Conservation (phyloP, 2,888 invertebrate species). For the Sminthurinus aureus region DNA sequence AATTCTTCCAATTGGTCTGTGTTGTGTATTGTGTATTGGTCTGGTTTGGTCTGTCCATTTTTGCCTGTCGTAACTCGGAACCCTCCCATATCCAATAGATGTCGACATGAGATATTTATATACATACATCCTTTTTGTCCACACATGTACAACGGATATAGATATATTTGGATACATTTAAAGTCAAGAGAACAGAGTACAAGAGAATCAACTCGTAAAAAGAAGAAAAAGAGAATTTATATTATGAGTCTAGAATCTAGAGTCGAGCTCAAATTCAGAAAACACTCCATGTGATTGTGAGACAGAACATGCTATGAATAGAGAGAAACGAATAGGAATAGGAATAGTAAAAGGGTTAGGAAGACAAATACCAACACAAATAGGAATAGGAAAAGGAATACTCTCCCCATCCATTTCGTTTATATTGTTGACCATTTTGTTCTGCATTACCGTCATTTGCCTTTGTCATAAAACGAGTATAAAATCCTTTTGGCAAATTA, state of each 20-base stretch:
- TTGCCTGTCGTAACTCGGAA: not conserved
- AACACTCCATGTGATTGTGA: too few relatives aligned
- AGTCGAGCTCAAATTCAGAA: not conserved
- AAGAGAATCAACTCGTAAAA: not conserved
- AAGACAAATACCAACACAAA: too few relatives aligned
- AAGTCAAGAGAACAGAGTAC: not conserved
- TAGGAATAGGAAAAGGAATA: not conserved
- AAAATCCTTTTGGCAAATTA: constrained; percentile 29
- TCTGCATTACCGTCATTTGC: constrained; percentile 1
- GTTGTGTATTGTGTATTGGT: not conserved
- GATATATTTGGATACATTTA: not conserved
- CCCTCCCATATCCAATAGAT: not conserved
- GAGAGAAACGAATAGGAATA: too few relatives aligned
- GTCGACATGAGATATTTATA: not conserved
- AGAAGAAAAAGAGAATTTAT: not conserved
- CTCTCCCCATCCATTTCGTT: not conserved
- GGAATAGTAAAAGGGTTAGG: not conserved
- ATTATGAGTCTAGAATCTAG: not conserved
- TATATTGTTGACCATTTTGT: constrained; percentile 2
- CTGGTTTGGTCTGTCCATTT: not conserved
- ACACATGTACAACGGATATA: not conserved
- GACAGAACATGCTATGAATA: too few relatives aligned
- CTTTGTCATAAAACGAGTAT: constrained; percentile 18
- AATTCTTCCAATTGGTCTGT: too few relatives aligned
- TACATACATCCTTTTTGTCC: not conserved